A percentile compares a stretch with the other conserved stretches of the same genome.
phyloP scores from a whole-genome alignment of 2,797 vertebrate species.

The Aeoliscus strigatus region DNA sequence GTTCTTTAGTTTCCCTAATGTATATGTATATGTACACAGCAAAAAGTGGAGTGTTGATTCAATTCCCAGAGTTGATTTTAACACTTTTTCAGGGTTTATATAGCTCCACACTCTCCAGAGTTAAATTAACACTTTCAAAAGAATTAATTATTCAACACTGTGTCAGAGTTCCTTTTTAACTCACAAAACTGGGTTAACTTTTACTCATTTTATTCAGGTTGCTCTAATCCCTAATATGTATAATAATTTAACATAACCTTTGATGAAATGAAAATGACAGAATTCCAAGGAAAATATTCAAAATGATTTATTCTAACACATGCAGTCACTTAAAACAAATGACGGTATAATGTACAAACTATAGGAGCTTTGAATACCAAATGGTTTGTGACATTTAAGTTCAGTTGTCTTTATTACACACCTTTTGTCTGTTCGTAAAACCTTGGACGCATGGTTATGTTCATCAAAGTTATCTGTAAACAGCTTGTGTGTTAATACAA shows the following conservation, averaged over 20 bases:
- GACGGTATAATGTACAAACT: background rate
- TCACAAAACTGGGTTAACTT: background rate
- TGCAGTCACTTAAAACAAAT: slow-evolving; percentile 1
- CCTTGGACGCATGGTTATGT: slow-evolving; percentile 1
- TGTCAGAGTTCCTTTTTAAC: slow-evolving; percentile 12
- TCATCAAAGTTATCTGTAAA: slow-evolving; percentile 13
- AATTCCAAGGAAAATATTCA: background rate
- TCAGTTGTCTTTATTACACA: slow-evolving; percentile 2
- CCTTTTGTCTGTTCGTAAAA: slow-evolving; percentile 2
- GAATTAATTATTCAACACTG: slow-evolving; percentile 13
- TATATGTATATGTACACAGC: no score
- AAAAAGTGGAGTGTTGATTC: background rate
- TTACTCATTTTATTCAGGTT: background rate
- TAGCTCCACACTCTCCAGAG: slow-evolving; percentile 5
- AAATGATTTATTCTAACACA: background rate
- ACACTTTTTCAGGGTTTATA: slow-evolving; percentile 1
- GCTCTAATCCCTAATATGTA: no score
- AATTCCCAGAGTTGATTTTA: background rate
- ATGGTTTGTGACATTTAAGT: slow-evolving; percentile 8
- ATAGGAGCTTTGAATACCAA: slow-evolving; percentile 14
- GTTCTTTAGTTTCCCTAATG: no score
- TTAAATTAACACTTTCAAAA: slow-evolving; percentile 15
- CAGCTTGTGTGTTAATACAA: no score
- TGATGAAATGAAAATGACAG: background rate
- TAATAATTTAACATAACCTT: background rate